Evolutionary conservation across 2,888 invertebrate genomes (phyloP), one percentile per base, ranked within the genome.

Genomic region (Torymus tubicola): DNA sequence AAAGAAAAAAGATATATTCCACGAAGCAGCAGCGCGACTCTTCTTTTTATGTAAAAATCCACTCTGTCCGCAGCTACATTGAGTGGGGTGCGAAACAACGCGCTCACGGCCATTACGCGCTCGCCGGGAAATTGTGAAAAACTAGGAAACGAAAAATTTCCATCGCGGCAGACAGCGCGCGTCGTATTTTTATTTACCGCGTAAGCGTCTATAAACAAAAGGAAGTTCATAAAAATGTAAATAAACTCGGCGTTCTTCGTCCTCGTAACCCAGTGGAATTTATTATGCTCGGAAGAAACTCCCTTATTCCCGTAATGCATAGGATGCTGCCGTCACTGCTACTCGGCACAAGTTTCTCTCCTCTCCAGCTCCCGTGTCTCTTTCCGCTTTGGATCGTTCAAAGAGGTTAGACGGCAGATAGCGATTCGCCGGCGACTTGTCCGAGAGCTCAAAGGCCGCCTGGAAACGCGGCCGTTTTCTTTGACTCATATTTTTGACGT

Each of bases 401-500:
- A 31, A 31, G 31, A 31, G 31, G 31, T 31, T 31, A 31, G 31
- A 3, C 31, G 31, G 2, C 31, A 3, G 31, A 31, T 31, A 31
- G 31, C 31, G 5, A 31, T 31, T 5, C 31, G 31, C 31, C 31
- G 31, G 21, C 21, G 21, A 31, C 31, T 31, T 31, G 31, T 31
- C 31, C 31, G 31, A 31, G 31, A 31, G 31, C 31, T 31, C 31
- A 31, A 31, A 31, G 31, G 31, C 2, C 2, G 24, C 24, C 2
- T 2, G 3, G 24, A 24, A 24, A 24, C 3, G 24, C 3, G 2
- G 24, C 24, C 24, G 24, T 5, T 64, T 69, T 74, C 80, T 84
- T 83, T 81, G 80, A 71, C 79, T 83, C 82, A 81, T 82, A 84
- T 78, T 83, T 84, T 83, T 71, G 78, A 82, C 70, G 78, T 83